These are phyloP conservation scores for Eurystomus gularis DNA, from an alignment of 2,113 vertebrate genomes.

Conservation along the genomic window DNA sequence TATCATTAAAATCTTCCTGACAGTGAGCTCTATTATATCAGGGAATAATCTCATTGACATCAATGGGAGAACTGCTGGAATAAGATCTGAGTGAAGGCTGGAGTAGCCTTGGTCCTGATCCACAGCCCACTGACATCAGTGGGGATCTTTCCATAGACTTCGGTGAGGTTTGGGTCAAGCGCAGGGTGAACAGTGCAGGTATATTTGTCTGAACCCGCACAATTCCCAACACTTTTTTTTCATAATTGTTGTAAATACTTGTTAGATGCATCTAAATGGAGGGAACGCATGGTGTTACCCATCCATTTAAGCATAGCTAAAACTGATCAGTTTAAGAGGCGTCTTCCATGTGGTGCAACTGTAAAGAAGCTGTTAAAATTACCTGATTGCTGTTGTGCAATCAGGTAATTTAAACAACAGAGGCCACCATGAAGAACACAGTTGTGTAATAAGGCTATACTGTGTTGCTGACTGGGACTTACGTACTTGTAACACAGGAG, in stretches of 20 bases:
- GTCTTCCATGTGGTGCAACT: not conserved
- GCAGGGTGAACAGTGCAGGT: not conserved
- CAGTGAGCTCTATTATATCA: slow-evolving; percentile 9
- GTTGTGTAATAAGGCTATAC: rapidly evolving
- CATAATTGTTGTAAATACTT: rapidly evolving
- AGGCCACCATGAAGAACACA: not conserved
- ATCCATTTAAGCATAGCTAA: not conserved
- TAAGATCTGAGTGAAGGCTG: not conserved
- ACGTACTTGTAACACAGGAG: rapidly evolving
- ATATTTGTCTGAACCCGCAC: rapidly evolving
- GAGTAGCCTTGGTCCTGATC: not conserved
- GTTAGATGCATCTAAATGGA: not conserved
- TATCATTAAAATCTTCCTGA: slow-evolving; percentile 69
- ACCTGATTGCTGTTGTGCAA: not conserved
- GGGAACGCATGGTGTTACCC: not conserved
- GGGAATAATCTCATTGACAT: slow-evolving; percentile 2
- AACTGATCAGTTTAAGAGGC: not conserved
- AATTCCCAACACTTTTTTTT: not conserved
- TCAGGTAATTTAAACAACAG: rapidly evolving
- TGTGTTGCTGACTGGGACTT: not conserved
- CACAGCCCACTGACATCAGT: not conserved
- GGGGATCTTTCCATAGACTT: not conserved
- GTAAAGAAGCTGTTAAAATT: not conserved
- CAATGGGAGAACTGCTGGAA: not conserved
- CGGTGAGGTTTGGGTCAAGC: not conserved